Percentiles rank a stretch among this genome's conserved stretches.
Evolutionary conservation across 2,797 vertebrate species (phyloP).

Genomic region (Poeciliopsis infans): DNA sequence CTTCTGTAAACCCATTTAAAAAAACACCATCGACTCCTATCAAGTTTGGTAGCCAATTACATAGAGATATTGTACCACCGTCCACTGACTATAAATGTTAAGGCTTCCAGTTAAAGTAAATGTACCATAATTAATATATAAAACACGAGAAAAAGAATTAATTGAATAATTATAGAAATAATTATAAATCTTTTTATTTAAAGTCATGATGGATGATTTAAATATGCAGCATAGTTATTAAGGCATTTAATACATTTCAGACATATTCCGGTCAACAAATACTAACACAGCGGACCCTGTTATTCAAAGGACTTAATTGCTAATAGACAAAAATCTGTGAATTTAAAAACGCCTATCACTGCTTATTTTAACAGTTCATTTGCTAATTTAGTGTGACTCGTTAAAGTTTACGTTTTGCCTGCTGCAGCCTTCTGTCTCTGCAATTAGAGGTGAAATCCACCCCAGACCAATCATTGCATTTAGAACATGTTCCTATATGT

Average conservation of each 20-base stretch:
- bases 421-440: background rate
- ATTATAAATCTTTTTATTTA: background rate
- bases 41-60: background rate
- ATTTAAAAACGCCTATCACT: background rate
- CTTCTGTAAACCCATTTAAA: too few relatives aligned
- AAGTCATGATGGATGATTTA: background rate
- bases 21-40: background rate
- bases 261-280: background rate
- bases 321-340: background rate
- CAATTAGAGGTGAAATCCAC: background rate
- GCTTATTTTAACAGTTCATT: background rate
- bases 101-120: background rate
- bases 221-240: background rate
- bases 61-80: background rate
- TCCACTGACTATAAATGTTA: background rate
- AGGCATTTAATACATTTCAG: background rate
- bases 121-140: background rate
- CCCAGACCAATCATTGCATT: background rate
- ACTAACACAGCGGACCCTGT: background rate
- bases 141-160: background rate
- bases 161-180: background rate
- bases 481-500: background rate
- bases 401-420: background rate
- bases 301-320: background rate
- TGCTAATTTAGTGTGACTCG: background rate